These are phyloP conservation scores for Macrotus californicus DNA, from an alignment of 2,113 vertebrate genomes.

Conservation along the genomic window DNA sequence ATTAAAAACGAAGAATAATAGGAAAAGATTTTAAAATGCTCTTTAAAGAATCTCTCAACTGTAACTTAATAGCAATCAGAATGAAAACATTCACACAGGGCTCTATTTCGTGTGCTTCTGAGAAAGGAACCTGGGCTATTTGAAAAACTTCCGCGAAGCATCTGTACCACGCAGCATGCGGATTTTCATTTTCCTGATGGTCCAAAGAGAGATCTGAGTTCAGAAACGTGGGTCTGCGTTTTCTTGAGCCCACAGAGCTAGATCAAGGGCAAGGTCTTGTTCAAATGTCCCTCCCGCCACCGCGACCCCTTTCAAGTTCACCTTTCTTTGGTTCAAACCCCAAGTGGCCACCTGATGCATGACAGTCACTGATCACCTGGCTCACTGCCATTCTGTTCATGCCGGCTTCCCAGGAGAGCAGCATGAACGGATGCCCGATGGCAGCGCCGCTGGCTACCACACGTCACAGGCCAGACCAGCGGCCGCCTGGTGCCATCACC, in stretches of 20 bases:
- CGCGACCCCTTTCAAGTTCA: neutral
- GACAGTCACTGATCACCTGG: neutral
- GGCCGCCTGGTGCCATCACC: too few relatives aligned
- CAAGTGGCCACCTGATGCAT: neutral
- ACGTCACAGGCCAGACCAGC: too few relatives aligned
- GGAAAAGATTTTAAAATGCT: neutral
- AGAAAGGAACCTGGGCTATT: neutral
- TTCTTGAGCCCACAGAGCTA: neutral
- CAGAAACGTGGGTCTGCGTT: too few relatives aligned
- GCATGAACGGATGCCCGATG: slow-evolving; percentile 23
- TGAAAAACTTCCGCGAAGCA: neutral
- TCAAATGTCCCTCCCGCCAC: neutral
- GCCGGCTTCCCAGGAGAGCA: neutral
- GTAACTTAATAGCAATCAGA: neutral
- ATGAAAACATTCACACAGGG: neutral
- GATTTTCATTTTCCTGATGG: neutral
- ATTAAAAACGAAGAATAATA: neutral
- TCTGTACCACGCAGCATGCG: neutral
- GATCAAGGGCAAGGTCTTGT: neutral
- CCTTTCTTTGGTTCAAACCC: neutral
- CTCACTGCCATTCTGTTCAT: neutral
- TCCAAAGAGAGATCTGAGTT: neutral
- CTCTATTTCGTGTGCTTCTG: neutral
- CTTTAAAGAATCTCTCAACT: neutral
- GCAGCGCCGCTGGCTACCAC: too few relatives aligned